These are phyloP conservation scores for Megaustenia siamemsis DNA, from an alignment of 2,888 invertebrate species.

Conservation along the genomic window DNA sequence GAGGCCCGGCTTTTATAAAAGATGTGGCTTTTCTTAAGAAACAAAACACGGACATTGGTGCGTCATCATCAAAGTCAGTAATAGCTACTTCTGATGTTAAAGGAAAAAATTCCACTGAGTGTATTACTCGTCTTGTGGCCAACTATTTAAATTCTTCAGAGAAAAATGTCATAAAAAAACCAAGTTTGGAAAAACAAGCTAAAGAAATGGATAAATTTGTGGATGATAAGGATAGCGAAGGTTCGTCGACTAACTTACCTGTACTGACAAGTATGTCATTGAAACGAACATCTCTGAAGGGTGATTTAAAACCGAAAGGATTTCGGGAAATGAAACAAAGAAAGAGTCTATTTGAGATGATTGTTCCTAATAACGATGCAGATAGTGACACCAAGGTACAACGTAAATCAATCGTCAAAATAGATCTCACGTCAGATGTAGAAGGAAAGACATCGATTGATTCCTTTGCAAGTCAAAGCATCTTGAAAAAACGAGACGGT, in stretches of 20 bases:
- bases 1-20: neutral
- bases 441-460: neutral
- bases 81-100: neutral
- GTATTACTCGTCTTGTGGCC: neutral
- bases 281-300: neutral
- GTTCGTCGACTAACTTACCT: neutral
- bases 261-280: neutral
- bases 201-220: neutral
- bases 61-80: neutral
- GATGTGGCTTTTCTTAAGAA: neutral
- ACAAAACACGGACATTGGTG: neutral
- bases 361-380: neutral
- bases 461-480: neutral
- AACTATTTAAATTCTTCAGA: neutral
- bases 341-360: constrained; percentile 15
- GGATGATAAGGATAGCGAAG: neutral
- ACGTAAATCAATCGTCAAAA: neutral
- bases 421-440: neutral
- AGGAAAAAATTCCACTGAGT: neutral
- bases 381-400: neutral
- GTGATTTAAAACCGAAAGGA: neutral
- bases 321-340: neutral
- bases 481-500: neutral
- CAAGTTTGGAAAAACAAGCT: neutral
- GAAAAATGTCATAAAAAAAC: neutral